A percentile compares a stretch with the other conserved stretches of the same genome.
phyloP scores from a whole-genome alignment of 2,113 vertebrate genomes.

The Calyptomena viridis region DNA sequence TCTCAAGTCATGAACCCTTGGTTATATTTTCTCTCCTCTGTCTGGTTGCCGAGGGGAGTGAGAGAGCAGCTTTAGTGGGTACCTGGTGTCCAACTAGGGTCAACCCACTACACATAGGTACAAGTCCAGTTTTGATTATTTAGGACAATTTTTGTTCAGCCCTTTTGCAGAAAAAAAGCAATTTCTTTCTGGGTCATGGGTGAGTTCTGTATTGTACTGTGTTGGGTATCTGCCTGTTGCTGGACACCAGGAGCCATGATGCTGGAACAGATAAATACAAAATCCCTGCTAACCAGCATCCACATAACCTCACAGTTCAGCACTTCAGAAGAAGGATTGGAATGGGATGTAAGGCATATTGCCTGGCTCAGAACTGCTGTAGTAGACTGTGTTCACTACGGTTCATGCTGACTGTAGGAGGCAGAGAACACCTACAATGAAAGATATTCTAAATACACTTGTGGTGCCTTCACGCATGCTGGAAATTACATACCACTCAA shows the following conservation, averaged over 20 bases:
- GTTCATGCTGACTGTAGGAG: neutral
- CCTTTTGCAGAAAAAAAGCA: neutral
- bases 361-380: neutral
- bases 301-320: neutral
- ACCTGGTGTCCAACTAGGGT: too few species aligned
- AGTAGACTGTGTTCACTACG: fast-evolving
- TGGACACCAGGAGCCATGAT: neutral
- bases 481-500: neutral
- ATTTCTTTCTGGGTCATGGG: neutral
- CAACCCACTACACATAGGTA: neutral
- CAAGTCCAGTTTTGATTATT: neutral
- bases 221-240: neutral
- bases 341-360: neutral
- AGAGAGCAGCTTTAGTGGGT: too few species aligned
- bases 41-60: too few species aligned
- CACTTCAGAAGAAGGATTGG: neutral
- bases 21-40: too few species aligned
- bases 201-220: neutral
- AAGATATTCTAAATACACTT: neutral
- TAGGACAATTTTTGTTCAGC: neutral
- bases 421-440: neutral
- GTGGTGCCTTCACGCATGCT: fast-evolving
- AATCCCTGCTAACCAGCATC: neutral
- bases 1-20: too few species aligned
- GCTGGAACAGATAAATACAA: neutral